These are phyloP conservation scores for Rhegmatorhina hoffmannsi DNA, from an alignment of 2,113 vertebrate genomes.

Conservation along the genomic window DNA sequence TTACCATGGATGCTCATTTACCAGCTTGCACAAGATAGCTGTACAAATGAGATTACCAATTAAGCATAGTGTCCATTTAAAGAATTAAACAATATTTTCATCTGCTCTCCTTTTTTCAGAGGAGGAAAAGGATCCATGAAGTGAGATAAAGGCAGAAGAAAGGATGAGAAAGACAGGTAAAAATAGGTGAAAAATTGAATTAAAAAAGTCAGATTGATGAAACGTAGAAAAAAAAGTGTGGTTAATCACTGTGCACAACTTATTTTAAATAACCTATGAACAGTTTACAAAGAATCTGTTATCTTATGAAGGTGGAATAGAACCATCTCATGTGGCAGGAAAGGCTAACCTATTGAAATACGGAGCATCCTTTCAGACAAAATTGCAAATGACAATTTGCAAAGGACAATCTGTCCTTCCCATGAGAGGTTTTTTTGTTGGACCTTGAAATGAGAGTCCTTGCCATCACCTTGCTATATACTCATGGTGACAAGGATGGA, in stretches of 20 bases:
- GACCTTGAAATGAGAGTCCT: not conserved
- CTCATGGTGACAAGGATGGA: accelerated
- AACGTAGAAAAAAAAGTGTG: not conserved
- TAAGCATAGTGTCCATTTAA: not conserved
- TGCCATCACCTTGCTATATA: not conserved
- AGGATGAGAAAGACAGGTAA: not conserved
- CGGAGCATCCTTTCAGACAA: not conserved
- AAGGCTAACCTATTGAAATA: not conserved
- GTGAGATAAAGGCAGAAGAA: not conserved
- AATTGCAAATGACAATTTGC: not conserved
- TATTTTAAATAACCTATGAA: not conserved
- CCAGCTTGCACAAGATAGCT: not conserved
- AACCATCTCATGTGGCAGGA: not conserved
- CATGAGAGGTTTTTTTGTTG: not conserved
- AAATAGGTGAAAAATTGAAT: not conserved
- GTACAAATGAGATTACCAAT: not conserved
- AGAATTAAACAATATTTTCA: not conserved
- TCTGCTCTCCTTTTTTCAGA: not conserved
- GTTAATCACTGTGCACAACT: not conserved
- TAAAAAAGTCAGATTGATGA: not conserved
- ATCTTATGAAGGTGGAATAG: not conserved
- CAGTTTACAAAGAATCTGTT: not conserved
- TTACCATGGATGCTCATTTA: not conserved
- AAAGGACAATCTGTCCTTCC: not conserved
- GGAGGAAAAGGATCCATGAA: not conserved